phyloP scores from a whole-genome alignment of 2,888 invertebrate genomes.

The Apamea anceps region DNA sequence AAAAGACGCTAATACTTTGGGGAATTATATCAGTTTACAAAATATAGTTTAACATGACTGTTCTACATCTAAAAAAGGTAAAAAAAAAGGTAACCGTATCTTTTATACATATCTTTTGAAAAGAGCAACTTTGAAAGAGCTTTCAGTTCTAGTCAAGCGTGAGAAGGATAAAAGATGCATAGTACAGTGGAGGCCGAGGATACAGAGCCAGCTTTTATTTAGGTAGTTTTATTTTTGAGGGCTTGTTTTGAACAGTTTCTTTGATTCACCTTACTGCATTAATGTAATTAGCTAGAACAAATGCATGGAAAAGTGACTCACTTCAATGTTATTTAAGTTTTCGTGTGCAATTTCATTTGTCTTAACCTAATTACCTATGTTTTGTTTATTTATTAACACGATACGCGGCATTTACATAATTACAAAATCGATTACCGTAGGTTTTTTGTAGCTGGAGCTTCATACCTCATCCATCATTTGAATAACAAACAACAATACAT shows the following conservation, averaged over 20 bases:
- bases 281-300: neutral
- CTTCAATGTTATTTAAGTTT: neutral
- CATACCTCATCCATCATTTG: neutral
- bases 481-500: neutral
- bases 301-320: neutral
- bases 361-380: neutral
- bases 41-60: neutral
- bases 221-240: neutral
- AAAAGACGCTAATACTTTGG: too few species aligned
- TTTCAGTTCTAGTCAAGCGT: conserved; percentile 56
- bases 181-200: conserved; percentile 44
- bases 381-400: neutral
- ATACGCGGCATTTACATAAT: neutral
- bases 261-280: conserved; percentile 2
- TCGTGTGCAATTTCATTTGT: neutral
- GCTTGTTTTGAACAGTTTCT: neutral
- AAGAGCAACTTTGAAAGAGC: conserved; percentile 63
- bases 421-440: neutral
- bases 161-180: conserved; percentile 63
- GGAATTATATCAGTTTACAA: neutral
- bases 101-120: conserved; percentile 57
- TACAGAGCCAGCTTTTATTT: conserved; percentile 3
- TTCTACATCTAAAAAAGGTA: conserved; percentile 21
- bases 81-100: conserved; percentile 42
- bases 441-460: neutral